These are phyloP conservation scores for Zeugodacus cucurbitae DNA, from an alignment of 1,140 invertebrate species.

Conservation along the genomic window DNA sequence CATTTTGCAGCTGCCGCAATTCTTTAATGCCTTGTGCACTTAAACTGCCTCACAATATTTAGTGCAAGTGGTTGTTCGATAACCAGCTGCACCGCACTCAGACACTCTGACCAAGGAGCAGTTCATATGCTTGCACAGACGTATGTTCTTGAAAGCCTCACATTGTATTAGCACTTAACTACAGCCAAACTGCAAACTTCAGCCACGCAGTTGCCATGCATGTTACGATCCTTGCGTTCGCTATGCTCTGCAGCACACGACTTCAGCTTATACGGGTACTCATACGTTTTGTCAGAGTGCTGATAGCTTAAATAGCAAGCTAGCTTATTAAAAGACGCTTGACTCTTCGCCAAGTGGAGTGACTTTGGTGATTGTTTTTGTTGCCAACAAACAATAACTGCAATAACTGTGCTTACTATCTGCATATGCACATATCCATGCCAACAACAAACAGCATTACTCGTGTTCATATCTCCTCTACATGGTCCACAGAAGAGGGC, in stretches of 20 bases:
- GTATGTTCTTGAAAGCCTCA: background rate
- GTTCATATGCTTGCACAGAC: background rate
- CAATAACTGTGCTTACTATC: background rate
- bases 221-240: background rate
- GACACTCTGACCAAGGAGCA: background rate
- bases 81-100: background rate
- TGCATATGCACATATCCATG: background rate
- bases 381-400: constrained; percentile 10
- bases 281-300: background rate
- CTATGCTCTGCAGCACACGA: background rate
- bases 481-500: background rate
- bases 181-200: background rate
- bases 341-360: background rate
- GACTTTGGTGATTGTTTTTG: background rate
- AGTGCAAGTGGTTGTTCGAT: background rate
- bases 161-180: background rate
- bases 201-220: background rate
- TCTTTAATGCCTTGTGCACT: background rate
- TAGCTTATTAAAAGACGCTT: constrained; percentile 32
- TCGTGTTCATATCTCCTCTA: no score
- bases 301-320: constrained; percentile 7
- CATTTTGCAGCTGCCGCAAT: background rate
- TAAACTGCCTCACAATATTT: background rate
- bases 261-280: background rate
- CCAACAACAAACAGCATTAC: background rate